Percentiles rank a stretch among this genome's conserved stretches.
Evolutionary conservation across 92 coral and sea anemone genomes (phyloP).

Genomic region (Bergia sp.): DNA sequence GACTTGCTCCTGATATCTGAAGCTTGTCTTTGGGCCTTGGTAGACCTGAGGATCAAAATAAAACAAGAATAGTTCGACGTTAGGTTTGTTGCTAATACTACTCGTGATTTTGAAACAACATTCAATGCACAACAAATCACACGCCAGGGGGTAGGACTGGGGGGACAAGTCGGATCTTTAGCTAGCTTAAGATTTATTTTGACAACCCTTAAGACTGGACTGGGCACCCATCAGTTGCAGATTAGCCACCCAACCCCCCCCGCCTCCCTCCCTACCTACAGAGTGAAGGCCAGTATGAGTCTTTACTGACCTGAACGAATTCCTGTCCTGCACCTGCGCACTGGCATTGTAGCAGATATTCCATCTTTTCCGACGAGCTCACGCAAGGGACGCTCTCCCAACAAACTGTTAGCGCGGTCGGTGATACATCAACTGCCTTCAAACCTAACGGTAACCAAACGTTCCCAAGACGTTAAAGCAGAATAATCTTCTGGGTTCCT

Average conservation of each 20-base stretch:
- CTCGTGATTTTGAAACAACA: no score
- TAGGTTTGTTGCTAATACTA: no score
- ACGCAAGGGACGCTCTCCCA: constrained; percentile 84
- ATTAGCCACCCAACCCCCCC: no score
- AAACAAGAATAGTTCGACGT: background rate
- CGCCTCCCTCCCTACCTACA: background rate
- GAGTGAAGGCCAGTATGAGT: background rate
- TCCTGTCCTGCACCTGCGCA: constrained; percentile 76
- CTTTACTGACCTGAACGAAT: constrained; percentile 70
- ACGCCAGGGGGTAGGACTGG: no score
- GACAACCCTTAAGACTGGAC: no score
- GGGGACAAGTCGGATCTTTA: no score
- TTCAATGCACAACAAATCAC: no score
- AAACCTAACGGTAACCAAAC: constrained; percentile 49
- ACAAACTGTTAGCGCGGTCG: constrained; percentile 61
- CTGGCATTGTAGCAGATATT: constrained; percentile 82
- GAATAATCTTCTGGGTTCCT: background rate
- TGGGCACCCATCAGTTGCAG: no score
- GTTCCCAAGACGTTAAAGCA: background rate
- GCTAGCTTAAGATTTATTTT: no score
- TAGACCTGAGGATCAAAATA: constrained; percentile 63
- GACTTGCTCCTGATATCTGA: constrained; percentile 49
- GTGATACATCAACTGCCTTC: constrained; percentile 55
- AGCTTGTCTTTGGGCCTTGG: constrained; percentile 73
- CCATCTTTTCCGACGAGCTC: constrained; percentile 72